Base-by-base conservation (phyloP, 2,888 invertebrate genomes). In the Drosophila percnosoma region DNA sequence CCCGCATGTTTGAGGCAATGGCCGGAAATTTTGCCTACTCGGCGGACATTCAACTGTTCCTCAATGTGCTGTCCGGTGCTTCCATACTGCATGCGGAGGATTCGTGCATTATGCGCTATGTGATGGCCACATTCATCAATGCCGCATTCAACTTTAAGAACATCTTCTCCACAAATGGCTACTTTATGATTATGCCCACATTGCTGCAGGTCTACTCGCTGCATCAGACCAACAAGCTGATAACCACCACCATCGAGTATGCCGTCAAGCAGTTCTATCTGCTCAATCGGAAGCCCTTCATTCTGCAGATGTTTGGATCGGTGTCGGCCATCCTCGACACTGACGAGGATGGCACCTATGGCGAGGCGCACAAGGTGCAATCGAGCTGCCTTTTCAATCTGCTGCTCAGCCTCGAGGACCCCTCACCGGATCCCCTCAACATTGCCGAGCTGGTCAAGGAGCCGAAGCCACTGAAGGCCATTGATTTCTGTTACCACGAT, bases 401-500 rank as follows among this genome's bases (percentile, higher is more conserved):
- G 5, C 94, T 99, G 3, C 94, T 98, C 62, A 98, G 98, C 77
- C 94, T 99, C 80, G 99, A 99, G 93, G 97, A 98, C 24, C 98
- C 98, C 0, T 98, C 98, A 0, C 97, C 97, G 0, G 99, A 99
- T 94, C 98, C 98, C 0, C 94, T 99, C 0, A 98, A 98, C 92
- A 98, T 99, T 79, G 97, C 97, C 2, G 98, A 98, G 91, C 92
- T 98, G 24, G 97, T 98, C 1, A 98, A 98, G 92, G 98, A 96
- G 90, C 97, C 97, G 24, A 97, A 97, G 84, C 98, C 98, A 0
- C 93, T 99, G 21, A 97, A 98, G 92, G 98, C 99, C 0, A 97
- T 99, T 61, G 99, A 99, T 94, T 99, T 99, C 93, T 99, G 99
- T 93, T 99, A 99, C 92, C 97, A 99, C 82, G 99, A 99, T 92